Evolutionary conservation across 2,888 invertebrate species (phyloP).

Genomic region (Thyatira batis): DNA sequence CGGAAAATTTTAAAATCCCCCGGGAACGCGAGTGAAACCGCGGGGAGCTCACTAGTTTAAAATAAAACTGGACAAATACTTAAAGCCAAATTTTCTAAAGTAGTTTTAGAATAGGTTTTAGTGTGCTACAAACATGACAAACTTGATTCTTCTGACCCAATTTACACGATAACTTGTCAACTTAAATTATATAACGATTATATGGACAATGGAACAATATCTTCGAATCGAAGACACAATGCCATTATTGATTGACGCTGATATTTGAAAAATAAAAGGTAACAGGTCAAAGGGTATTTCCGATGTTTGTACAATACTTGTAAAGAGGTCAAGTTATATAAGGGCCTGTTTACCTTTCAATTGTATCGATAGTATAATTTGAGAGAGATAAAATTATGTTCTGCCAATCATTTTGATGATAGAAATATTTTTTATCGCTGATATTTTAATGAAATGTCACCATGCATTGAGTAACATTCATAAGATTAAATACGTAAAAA

Average conservation of each 20-base stretch:
- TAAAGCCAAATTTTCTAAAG: no score
- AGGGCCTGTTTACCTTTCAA: neutral
- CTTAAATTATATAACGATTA: neutral
- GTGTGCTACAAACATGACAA: no score
- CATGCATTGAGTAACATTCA: no score
- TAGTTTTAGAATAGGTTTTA: no score
- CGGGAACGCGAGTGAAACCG: no score
- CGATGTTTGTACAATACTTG: conserved; percentile 1
- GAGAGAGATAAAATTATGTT: neutral
- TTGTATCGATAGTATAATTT: neutral
- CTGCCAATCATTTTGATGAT: neutral
- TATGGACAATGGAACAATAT: neutral
- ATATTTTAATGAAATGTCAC: no score
- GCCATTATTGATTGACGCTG: conserved; percentile 37
- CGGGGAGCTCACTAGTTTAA: no score
- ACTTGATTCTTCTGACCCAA: neutral
- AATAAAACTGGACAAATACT: no score
- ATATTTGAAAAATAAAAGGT: conserved; percentile 35
- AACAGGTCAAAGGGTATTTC: conserved; percentile 30
- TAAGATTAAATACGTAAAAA: no score
- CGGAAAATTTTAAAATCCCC: no score
- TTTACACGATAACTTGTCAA: neutral
- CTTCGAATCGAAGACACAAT: neutral
- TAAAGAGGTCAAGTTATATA: neutral
- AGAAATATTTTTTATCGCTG: no score